Evolutionary conservation across 2,888 invertebrate species (phyloP).

Genomic region (Pollenia amentaria): DNA sequence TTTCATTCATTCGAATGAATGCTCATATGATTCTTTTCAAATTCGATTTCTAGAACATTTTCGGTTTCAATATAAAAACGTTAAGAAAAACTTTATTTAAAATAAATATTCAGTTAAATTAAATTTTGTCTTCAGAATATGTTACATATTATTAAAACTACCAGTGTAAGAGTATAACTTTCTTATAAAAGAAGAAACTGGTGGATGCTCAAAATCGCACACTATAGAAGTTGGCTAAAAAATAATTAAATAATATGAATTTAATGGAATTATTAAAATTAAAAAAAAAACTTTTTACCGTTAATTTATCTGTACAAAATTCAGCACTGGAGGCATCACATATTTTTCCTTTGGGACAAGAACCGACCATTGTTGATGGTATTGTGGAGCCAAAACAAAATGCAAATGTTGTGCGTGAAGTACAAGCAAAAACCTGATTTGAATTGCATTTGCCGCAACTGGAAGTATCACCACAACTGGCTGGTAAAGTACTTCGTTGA

Average conservation of each 20-base stretch:
- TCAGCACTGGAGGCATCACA: constrained; percentile 79
- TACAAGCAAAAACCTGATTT: constrained; percentile 81
- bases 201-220: constrained; percentile 64
- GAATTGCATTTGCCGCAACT: constrained; percentile 80
- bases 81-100: no score
- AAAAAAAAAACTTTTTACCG: constrained; percentile 54
- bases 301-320: constrained; percentile 77
- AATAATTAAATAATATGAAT: background rate
- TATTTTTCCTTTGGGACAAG: constrained; percentile 78
- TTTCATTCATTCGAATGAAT: no score
- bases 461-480: constrained; percentile 81
- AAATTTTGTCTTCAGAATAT: background rate
- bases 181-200: background rate
- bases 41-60: no score
- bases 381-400: constrained; percentile 80
- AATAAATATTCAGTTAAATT: background rate
- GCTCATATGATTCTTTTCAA: no score
- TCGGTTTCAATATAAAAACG: no score
- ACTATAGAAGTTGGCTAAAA: constrained; percentile 65
- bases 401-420: constrained; percentile 79
- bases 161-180: background rate
- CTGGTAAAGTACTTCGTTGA: constrained; percentile 78
- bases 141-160: background rate
- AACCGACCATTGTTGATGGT: constrained; percentile 78
- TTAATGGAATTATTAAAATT: background rate